These are phyloP conservation scores for Danio aesculapii DNA, from an alignment of 2,797 vertebrate genomes.

Conservation along the genomic window DNA sequence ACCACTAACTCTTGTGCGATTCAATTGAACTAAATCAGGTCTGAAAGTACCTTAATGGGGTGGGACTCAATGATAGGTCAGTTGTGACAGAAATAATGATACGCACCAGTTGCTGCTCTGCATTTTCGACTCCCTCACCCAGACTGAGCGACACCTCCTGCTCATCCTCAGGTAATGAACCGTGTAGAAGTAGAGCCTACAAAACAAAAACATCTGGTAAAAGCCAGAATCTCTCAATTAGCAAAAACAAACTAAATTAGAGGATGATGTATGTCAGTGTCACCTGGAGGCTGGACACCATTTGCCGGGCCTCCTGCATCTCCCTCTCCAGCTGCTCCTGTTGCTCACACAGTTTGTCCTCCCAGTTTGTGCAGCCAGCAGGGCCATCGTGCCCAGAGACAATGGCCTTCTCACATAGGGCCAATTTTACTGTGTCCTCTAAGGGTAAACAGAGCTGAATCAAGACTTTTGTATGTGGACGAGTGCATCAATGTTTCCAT, in stretches of 20 bases:
- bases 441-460: conserved; percentile 40
- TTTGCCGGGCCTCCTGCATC: conserved; percentile 93
- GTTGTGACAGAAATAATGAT: not conserved
- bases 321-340: conserved; percentile 91
- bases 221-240: not conserved
- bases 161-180: conserved; percentile 92
- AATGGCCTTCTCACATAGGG: conserved; percentile 33
- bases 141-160: conserved; percentile 86
- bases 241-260: not conserved
- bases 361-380: conserved; percentile 78
- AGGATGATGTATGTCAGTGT: not conserved
- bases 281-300: conserved; percentile 97
- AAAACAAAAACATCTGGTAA: conserved; percentile 12
- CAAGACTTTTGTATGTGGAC: not conserved
- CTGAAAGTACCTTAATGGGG: too few relatives aligned
- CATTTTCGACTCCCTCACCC: conserved; percentile 79
- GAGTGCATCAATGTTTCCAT: not conserved
- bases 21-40: too few relatives aligned
- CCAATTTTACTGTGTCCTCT: conserved; percentile 72
- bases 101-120: conserved; percentile 92
- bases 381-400: conserved; percentile 50
- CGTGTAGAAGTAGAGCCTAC: conserved; percentile 92
- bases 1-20: too few relatives aligned
- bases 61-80: too few relatives aligned
- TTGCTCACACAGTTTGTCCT: conserved; percentile 88